Evolutionary conservation across 2,113 vertebrate species (phyloP).

Genomic region (Clarias magur): DNA sequence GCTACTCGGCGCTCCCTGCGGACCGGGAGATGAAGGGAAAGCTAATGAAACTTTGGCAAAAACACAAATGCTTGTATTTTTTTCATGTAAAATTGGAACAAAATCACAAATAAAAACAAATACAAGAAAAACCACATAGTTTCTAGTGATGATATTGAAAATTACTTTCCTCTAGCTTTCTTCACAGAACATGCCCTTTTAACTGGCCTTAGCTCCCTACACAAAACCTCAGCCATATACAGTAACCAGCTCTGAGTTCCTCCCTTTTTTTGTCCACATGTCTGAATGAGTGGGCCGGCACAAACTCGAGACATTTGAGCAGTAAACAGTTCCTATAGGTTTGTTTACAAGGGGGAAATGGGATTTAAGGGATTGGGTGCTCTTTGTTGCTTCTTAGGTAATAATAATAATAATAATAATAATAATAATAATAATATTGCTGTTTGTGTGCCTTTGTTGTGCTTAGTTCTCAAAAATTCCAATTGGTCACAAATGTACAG

Average conservation of each 20-base stretch:
- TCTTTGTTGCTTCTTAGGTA: background rate
- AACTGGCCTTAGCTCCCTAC: background rate
- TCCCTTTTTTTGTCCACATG: background rate
- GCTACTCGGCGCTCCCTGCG: background rate
- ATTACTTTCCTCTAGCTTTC: background rate
- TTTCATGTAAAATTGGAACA: background rate
- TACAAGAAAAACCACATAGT: conserved; percentile 1
- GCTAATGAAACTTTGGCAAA: background rate
- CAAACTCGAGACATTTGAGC: background rate
- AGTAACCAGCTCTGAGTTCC: background rate
- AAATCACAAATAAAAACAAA: background rate
- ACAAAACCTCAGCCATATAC: background rate
- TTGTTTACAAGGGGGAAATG: background rate
- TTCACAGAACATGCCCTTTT: background rate
- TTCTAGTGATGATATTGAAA: background rate
- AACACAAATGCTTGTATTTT: background rate
- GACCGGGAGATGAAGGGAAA: background rate
- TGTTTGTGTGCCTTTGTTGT: background rate
- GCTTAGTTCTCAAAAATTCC: background rate
- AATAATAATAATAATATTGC: no score
- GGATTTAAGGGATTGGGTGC: background rate
- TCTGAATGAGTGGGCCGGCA: background rate
- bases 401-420: background rate
- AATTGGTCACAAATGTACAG: background rate
- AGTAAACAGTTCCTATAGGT: background rate